Evolutionary conservation across 2,113 vertebrate genomes (phyloP).

Genomic region (Salvelinus sp.): DNA sequence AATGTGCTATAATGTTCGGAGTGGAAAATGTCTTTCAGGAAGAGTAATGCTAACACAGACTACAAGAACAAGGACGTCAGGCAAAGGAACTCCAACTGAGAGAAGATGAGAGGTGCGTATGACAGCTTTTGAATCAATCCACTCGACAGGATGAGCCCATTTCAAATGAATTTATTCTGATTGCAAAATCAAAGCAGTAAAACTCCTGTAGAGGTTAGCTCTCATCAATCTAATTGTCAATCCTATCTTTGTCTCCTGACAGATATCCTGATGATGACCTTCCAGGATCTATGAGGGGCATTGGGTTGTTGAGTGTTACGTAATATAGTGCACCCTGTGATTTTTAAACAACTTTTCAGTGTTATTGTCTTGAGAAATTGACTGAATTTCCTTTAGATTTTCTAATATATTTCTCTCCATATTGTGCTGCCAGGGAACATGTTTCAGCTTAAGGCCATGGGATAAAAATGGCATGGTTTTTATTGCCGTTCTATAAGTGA

Average conservation of each 20-base stretch:
- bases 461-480: constrained; percentile 65
- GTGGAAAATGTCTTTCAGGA: constrained; percentile 73
- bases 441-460: constrained; percentile 31
- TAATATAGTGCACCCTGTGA: constrained; percentile 57
- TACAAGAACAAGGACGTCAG: constrained; percentile 87
- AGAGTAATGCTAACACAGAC: constrained; percentile 84
- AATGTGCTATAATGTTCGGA: background rate
- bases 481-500: constrained; percentile 62
- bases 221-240: background rate
- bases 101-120: background rate
- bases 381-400: constrained; percentile 35
- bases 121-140: background rate
- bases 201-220: background rate
- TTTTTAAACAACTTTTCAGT: constrained; percentile 42
- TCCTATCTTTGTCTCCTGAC: constrained; percentile 15
- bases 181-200: background rate
- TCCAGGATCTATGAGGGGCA: constrained; percentile 39
- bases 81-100: constrained; percentile 89
- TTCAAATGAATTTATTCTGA: background rate
- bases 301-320: constrained; percentile 56
- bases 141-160: background rate
- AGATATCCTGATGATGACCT: constrained; percentile 47
- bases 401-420: constrained; percentile 41
- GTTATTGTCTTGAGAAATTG: constrained; percentile 59
- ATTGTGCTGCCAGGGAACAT: constrained; percentile 55